Percentiles rank a stretch among this genome's conserved stretches.
Conservation (phyloP, 1,140 invertebrate species). For the Musca domestica region DNA sequence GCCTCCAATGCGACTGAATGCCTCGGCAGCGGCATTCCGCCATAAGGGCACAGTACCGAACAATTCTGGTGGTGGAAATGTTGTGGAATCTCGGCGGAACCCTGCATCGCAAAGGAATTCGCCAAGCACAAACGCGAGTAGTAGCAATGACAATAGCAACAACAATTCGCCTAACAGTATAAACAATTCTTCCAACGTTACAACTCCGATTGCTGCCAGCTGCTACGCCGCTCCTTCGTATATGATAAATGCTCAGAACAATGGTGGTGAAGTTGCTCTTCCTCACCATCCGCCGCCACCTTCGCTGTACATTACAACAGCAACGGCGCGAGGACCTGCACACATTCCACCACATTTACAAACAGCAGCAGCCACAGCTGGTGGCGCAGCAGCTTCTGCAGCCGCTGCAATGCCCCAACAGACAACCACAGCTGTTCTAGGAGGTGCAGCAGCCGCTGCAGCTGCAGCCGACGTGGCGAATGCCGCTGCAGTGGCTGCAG, state of each 20-base stretch:
- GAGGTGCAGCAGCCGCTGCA: slow-evolving; percentile 36
- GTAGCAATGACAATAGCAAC: slow-evolving; percentile 51
- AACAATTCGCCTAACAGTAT: slow-evolving; percentile 54
- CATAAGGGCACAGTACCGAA: slow-evolving; percentile 29
- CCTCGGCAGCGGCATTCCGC: slow-evolving; percentile 43
- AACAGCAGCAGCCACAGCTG: slow-evolving; percentile 30
- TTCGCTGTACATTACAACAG: slow-evolving; percentile 25
- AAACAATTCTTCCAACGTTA: slow-evolving; percentile 24
- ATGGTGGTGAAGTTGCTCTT: slow-evolving; percentile 8
- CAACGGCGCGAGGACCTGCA: slow-evolving; percentile 28
- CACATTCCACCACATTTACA: slow-evolving; percentile 53
- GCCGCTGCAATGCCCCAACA: slow-evolving; percentile 35
- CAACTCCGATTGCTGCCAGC: slow-evolving; percentile 15
- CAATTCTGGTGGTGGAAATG: slow-evolving; percentile 7
- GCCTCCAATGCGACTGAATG: slow-evolving; percentile 46
- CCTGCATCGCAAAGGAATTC: slow-evolving; percentile 48
- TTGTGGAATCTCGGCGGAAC: slow-evolving; percentile 45
- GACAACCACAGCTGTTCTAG: slow-evolving; percentile 20
- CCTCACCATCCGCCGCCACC: slow-evolving; percentile 22
- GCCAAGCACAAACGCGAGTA: slow-evolving; percentile 44
- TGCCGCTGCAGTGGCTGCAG: slow-evolving; percentile 32
- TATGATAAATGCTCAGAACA: slow-evolving; percentile 9
- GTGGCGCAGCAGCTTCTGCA: slow-evolving; percentile 32
- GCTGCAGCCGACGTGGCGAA: slow-evolving; percentile 45
- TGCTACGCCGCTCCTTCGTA: slow-evolving; percentile 12